Conservation (phyloP, 2,113 vertebrate species). For the Arizona elegans region DNA sequence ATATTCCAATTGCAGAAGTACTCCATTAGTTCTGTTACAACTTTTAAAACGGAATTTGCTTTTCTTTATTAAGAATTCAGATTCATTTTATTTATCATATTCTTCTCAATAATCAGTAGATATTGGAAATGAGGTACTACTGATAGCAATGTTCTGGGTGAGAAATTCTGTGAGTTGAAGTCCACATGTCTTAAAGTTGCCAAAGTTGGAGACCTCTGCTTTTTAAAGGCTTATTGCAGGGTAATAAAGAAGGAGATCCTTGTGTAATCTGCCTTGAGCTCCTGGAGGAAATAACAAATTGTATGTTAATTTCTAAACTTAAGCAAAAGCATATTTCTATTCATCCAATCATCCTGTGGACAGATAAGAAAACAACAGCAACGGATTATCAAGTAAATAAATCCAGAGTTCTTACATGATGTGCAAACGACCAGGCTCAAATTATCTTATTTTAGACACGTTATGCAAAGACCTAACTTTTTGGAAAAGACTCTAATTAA, state of each 20-base stretch:
- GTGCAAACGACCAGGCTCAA: not conserved
- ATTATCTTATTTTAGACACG: not conserved
- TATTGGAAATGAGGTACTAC: not conserved
- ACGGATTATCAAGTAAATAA: not conserved
- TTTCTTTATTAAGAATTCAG: not conserved
- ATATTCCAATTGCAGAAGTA: not conserved
- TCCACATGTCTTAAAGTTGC: no score
- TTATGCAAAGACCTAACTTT: not conserved
- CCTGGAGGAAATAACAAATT: not conserved
- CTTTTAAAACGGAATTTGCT: not conserved
- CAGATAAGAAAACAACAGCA: not conserved
- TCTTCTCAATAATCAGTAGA: no score
- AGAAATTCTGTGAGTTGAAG: no score
- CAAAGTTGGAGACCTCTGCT: no score
- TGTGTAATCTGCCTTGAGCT: not conserved
- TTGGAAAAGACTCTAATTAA: not conserved
- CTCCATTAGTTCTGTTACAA: not conserved
- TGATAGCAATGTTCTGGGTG: not conserved
- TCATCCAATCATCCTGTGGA: not conserved
- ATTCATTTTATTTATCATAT: not conserved
- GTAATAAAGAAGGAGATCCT: not conserved
- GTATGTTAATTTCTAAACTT: not conserved
- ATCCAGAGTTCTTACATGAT: not conserved
- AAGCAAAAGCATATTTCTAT: not conserved
- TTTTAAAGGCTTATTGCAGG: not conserved